Percentiles rank a stretch among this genome's conserved stretches.
These are phyloP conservation scores for Lordiphosa mommai DNA, from an alignment of 1,140 invertebrate species.

Conservation along the genomic window DNA sequence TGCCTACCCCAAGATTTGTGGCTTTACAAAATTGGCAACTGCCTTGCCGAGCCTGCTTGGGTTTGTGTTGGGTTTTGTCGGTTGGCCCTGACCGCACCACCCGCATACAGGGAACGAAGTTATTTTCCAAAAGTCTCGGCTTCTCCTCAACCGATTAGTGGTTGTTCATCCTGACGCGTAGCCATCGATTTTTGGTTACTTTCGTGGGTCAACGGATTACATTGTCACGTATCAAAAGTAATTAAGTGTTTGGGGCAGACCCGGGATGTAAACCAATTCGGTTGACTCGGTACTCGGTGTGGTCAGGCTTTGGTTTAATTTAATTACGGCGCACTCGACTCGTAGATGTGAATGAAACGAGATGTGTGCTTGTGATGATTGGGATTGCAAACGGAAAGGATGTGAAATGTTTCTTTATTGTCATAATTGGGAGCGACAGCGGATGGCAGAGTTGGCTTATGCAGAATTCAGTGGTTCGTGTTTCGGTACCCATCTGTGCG, in stretches of 20 bases:
- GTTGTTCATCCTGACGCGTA: not conserved
- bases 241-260: slow-evolving; percentile 36
- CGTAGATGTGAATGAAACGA: slow-evolving; percentile 2
- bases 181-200: slow-evolving; percentile 30
- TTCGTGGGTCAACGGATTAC: slow-evolving; percentile 31
- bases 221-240: slow-evolving; percentile 56
- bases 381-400: not conserved
- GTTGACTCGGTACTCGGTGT: slow-evolving; percentile 16
- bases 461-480: slow-evolving; percentile 2
- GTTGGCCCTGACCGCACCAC: not conserved
- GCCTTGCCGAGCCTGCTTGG: not conserved
- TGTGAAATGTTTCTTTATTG: not conserved
- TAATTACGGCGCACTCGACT: slow-evolving; percentile 33
- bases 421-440: not conserved
- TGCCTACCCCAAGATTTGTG: slow-evolving; percentile 3
- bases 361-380: slow-evolving; percentile 5
- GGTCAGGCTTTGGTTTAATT: slow-evolving; percentile 46
- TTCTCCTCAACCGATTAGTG: slow-evolving; percentile 2
- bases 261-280: slow-evolving; percentile 16
- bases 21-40: not conserved
- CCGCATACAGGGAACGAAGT: not conserved
- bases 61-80: not conserved
- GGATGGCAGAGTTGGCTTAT: not conserved
- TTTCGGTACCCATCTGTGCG: slow-evolving; percentile 5
- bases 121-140: not conserved